A percentile compares a stretch with the other conserved stretches of the same genome.
Conservation (phyloP, 64 coral and sea anemone species). For the Montipora sp. region DNA sequence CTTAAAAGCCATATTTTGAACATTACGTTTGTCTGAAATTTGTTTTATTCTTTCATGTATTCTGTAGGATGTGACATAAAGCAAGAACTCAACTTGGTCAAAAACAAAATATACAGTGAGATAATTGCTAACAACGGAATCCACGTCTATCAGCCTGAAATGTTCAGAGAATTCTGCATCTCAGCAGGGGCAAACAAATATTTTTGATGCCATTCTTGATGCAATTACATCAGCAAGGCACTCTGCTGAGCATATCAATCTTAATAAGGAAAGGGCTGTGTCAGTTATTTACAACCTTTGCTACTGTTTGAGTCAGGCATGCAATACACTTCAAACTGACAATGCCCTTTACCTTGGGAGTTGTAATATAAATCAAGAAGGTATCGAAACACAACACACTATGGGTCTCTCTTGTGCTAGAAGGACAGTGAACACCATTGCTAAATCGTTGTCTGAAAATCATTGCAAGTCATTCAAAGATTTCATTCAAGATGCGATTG, state of each 20-base stretch:
- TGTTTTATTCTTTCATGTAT: no score
- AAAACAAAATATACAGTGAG: no score
- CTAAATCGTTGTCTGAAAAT: no score
- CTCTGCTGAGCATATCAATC: not conserved
- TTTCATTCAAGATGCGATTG: slow-evolving; percentile 34
- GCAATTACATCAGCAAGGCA: slow-evolving; percentile 12
- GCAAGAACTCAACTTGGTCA: no score
- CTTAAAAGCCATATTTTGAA: no score
- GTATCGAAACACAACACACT: slow-evolving; percentile 13
- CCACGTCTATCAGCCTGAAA: not conserved
- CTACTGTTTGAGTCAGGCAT: slow-evolving; percentile 34
- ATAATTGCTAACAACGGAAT: no score
- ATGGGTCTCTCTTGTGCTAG: slow-evolving; percentile 25
- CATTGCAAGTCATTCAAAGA: no score
- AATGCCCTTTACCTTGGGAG: slow-evolving; percentile 20
- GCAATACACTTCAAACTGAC: slow-evolving; percentile 30
- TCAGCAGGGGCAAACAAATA: slow-evolving; percentile 13
- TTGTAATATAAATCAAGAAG: slow-evolving; percentile 38
- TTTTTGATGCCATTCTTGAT: slow-evolving; percentile 25
- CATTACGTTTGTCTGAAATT: no score
- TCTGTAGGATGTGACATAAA: no score
- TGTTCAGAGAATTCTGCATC: not conserved
- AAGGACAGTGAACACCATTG: not conserved
- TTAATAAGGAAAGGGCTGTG: slow-evolving; percentile 40
- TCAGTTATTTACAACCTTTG: slow-evolving; percentile 26